phyloP scores from a whole-genome alignment of 2,888 invertebrate genomes.

The Oscheius sp. region DNA sequence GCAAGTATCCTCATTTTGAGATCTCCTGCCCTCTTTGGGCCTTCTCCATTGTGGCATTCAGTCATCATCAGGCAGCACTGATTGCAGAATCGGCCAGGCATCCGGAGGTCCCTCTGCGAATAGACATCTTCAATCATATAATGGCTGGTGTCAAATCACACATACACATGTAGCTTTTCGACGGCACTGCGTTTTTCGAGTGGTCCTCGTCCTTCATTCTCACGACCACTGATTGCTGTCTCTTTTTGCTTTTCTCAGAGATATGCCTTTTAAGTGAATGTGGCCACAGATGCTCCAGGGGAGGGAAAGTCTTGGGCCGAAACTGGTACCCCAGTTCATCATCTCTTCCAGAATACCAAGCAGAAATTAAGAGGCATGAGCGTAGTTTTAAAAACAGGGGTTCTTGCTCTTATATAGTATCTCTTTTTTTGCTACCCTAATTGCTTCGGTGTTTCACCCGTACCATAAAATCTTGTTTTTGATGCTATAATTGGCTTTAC shows the following conservation, averaged over 20 bases:
- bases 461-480: too few species aligned
- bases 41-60: too few species aligned
- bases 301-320: constrained; percentile 1
- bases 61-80: too few species aligned
- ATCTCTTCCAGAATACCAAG: background rate
- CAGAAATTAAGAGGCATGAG: too few species aligned
- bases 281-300: background rate
- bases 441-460: too few species aligned
- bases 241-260: constrained; percentile 1
- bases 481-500: too few species aligned
- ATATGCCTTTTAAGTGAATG: background rate
- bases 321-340: background rate
- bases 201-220: background rate
- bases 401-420: too few species aligned
- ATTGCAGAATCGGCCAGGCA: constrained; percentile 1
- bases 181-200: constrained; percentile 1
- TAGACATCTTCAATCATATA: constrained; percentile 37
- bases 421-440: too few species aligned
- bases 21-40: too few species aligned
- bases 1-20: too few species aligned
- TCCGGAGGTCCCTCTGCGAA: constrained; percentile 32
- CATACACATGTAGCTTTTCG: constrained; percentile 30
- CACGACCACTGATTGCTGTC: background rate
- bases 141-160: constrained; percentile 36
- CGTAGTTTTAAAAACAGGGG: too few species aligned